Percentiles rank a stretch among this genome's conserved stretches.
These are phyloP conservation scores for Cebus imitator DNA, from an alignment of 2,113 vertebrate species.

Conservation along the genomic window DNA sequence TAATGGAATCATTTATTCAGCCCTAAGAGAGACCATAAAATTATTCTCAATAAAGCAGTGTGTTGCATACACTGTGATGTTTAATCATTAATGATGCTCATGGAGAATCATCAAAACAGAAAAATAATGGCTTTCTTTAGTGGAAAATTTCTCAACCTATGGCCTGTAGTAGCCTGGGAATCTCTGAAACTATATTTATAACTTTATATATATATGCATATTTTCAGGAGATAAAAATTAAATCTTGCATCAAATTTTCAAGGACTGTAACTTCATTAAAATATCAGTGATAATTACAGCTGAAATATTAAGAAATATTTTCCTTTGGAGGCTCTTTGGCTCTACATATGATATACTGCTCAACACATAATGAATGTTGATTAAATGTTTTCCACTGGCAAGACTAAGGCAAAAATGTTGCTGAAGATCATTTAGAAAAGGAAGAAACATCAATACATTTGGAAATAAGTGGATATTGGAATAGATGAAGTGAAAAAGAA, in stretches of 20 bases:
- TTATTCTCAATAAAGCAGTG: neutral
- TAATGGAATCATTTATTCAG: constrained; percentile 8
- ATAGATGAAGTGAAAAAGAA: neutral
- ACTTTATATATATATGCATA: neutral
- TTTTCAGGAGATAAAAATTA: neutral
- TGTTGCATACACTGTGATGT: neutral
- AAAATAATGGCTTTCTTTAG: neutral
- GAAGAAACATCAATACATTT: neutral
- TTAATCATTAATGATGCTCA: neutral
- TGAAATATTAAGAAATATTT: neutral
- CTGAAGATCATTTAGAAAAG: neutral
- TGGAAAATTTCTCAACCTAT: neutral
- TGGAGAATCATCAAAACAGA: neutral
- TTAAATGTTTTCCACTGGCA: neutral
- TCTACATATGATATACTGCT: neutral
- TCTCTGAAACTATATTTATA: neutral
- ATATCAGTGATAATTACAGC: neutral
- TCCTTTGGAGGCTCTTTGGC: neutral
- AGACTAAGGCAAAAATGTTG: neutral
- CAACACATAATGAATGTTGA: neutral
- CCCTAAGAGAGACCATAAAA: neutral
- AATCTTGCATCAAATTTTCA: neutral
- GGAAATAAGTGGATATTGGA: neutral
- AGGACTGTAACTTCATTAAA: neutral
- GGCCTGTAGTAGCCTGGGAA: neutral